A percentile compares a stretch with the other conserved stretches of the same genome.
These are phyloP conservation scores for Orius insidiosus DNA, from an alignment of 1,140 invertebrate genomes.

Conservation along the genomic window DNA sequence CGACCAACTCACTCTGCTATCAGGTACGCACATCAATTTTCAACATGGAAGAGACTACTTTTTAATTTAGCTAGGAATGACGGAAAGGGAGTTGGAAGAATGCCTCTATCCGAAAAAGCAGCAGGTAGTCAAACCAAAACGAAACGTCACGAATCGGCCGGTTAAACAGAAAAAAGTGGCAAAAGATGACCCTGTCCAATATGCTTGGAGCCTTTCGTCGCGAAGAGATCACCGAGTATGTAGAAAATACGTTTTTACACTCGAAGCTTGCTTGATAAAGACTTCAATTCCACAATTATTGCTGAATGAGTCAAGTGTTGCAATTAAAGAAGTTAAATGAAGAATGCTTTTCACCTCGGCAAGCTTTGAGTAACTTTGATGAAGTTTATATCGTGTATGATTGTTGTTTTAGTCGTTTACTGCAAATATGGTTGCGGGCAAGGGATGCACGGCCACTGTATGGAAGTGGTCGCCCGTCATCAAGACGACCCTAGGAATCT, in stretches of 20 bases:
- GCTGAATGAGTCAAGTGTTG: neutral
- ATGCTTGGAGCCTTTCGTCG: neutral
- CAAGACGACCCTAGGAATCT: neutral
- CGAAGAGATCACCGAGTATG: neutral
- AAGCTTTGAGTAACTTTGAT: too few relatives aligned
- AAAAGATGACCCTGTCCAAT: constrained; percentile 2
- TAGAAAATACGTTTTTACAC: neutral
- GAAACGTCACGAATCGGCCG: neutral
- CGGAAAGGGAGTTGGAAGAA: neutral
- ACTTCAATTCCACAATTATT: neutral
- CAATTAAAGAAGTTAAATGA: neutral
- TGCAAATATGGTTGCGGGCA: constrained; percentile 7
- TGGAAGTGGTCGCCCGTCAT: constrained; percentile 5
- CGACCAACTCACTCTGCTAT: neutral
- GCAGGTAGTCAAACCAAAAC: neutral
- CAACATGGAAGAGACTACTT: neutral
- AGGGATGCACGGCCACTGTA: constrained; percentile 1
- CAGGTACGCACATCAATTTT: neutral
- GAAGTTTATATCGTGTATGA: too few relatives aligned
- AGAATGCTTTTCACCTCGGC: too few relatives aligned
- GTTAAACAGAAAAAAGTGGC: neutral
- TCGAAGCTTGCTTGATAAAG: neutral
- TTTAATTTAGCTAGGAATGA: neutral
- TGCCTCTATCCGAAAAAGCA: neutral
- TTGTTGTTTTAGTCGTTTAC: constrained; percentile 5